Evolutionary conservation across 2,797 vertebrate genomes (phyloP).

Genomic region (Trichosurus vulpecula): DNA sequence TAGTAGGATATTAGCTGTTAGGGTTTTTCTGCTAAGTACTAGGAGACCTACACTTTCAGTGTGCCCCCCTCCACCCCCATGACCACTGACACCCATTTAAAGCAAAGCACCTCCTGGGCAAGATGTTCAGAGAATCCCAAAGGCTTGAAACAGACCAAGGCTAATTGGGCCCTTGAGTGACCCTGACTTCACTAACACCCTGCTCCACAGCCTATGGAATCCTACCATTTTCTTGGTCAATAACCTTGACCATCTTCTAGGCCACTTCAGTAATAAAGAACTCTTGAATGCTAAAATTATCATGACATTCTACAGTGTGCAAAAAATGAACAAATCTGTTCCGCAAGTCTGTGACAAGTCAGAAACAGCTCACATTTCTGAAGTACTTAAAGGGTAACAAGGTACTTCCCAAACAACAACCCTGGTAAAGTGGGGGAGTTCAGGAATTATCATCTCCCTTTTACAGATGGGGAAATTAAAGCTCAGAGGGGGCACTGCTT

Average conservation of each 20-base stretch:
- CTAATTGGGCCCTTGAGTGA: neutral
- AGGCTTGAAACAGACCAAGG: neutral
- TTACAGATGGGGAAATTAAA: neutral
- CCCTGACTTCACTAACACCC: neutral
- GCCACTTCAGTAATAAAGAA: neutral
- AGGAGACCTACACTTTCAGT: slow-evolving; percentile 3
- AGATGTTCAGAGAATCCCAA: neutral
- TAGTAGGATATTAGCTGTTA: neutral
- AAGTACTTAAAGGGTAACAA: neutral
- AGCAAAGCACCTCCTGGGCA: neutral
- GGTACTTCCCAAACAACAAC: neutral
- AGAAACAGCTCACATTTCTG: neutral
- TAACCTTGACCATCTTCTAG: neutral
- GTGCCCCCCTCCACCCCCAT: neutral
- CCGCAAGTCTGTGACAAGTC: neutral
- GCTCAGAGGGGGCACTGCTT: neutral
- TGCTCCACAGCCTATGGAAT: neutral
- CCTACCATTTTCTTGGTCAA: neutral
- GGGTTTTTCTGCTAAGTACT: neutral
- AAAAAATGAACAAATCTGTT: neutral
- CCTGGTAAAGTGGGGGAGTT: neutral
- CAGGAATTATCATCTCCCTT: neutral
- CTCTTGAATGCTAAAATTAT: neutral
- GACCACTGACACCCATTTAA: slow-evolving; percentile 23
- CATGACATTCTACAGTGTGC: neutral